phyloP scores from a whole-genome alignment of 2,797 vertebrate species.

The Synaphobranchus kaupii region DNA sequence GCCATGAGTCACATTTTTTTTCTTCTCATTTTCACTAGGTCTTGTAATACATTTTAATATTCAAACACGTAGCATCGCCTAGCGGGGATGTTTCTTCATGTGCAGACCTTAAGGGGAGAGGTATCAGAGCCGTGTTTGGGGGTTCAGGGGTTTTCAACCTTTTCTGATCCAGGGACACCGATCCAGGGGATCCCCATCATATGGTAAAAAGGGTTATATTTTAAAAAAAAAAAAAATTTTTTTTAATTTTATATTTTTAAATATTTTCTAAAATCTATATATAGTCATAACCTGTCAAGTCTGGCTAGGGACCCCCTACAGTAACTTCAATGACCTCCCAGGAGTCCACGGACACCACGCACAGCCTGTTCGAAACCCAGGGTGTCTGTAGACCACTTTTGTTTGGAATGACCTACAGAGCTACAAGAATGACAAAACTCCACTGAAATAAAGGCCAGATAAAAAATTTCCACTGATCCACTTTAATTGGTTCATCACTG shows the following conservation, averaged over 20 bases:
- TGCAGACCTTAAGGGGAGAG: background rate
- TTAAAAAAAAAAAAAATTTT: too few relatives aligned
- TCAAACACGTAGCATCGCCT: background rate
- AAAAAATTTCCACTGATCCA: background rate
- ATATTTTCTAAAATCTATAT: too few relatives aligned
- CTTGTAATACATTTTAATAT: background rate
- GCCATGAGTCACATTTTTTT: background rate
- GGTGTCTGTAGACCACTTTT: background rate
- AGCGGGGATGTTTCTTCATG: background rate
- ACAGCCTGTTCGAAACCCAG: background rate
- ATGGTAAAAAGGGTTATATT: too few relatives aligned
- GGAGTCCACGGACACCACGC: too few relatives aligned
- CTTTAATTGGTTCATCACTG: background rate
- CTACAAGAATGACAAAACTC: background rate
- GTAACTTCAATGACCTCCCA: too few relatives aligned
- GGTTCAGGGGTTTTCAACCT: background rate
- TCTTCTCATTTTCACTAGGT: background rate
- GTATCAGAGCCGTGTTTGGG: background rate
- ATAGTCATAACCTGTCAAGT: too few relatives aligned
- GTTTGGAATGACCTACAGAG: background rate
- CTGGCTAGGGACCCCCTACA: too few relatives aligned
- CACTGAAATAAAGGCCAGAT: background rate
- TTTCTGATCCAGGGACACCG: too few relatives aligned
- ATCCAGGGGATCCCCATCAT: too few relatives aligned
- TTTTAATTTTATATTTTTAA: too few relatives aligned